These are phyloP conservation scores for Alviniconcha marisindica DNA, from an alignment of 1,140 invertebrate genomes.

Conservation along the genomic window DNA sequence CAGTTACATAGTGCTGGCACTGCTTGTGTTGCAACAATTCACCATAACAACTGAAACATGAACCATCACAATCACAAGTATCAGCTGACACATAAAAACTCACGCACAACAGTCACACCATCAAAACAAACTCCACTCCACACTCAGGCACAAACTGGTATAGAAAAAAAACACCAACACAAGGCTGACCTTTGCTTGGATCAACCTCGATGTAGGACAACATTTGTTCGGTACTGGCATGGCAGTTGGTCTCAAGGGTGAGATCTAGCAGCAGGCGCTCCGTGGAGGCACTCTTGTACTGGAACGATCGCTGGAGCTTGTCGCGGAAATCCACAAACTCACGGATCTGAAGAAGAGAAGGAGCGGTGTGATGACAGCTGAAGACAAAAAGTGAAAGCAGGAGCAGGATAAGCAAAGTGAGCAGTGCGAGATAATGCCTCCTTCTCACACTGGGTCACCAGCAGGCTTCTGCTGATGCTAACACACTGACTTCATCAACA, in stretches of 20 bases:
- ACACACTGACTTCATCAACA: no score
- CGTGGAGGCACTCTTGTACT: constrained; percentile 85
- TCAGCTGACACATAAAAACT: background rate
- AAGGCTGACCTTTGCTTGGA: constrained; percentile 74
- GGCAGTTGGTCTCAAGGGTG: constrained; percentile 78
- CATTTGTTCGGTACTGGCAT: constrained; percentile 69
- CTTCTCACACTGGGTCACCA: no score
- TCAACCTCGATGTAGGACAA: constrained; percentile 79
- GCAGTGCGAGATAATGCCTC: no score
- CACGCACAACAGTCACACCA: background rate
- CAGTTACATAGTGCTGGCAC: no score
- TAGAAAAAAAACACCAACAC: background rate
- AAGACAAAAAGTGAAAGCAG: background rate
- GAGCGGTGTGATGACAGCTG: background rate
- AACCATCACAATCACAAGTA: no score
- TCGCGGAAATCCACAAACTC: constrained; percentile 92
- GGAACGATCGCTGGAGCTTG: constrained; percentile 88
- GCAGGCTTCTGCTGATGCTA: no score
- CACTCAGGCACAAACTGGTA: background rate
- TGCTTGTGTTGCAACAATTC: no score
- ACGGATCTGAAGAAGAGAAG: constrained; percentile 79
- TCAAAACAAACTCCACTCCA: background rate
- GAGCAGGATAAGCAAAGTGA: no score
- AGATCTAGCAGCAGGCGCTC: constrained; percentile 89
- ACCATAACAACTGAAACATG: no score